Evolutionary conservation across 2,888 invertebrate species (phyloP).

Genomic region (Mythimna pallens): DNA sequence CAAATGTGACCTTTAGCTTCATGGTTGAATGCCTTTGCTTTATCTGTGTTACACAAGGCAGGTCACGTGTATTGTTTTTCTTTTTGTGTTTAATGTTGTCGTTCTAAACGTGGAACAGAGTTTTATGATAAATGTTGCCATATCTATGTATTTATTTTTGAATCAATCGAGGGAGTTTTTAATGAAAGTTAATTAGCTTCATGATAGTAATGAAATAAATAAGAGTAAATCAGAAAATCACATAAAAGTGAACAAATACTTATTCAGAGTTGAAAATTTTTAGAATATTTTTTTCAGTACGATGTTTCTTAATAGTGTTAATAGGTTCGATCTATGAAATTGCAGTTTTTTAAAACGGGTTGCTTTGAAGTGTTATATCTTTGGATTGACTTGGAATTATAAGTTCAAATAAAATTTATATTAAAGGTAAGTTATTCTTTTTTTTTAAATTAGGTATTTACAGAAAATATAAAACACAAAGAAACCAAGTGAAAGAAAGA

Average conservation of each 20-base stretch:
- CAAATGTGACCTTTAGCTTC: conserved; percentile 56
- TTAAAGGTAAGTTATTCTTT: no score
- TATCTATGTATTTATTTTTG: background rate
- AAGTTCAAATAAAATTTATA: no score
- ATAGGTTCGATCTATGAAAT: no score
- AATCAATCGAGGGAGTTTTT: no score
- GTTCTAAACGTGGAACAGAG: background rate
- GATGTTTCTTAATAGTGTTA: background rate
- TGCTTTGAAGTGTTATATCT: no score
- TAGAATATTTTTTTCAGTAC: background rate
- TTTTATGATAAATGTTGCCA: conserved; percentile 1
- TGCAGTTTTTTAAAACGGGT: no score
- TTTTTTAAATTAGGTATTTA: no score
- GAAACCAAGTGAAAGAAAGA: no score
- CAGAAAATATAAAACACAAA: no score
- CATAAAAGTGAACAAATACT: background rate
- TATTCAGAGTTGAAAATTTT: background rate
- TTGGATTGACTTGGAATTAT: no score
- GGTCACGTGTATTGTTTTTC: conserved; percentile 22
- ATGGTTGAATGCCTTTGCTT: conserved; percentile 27
- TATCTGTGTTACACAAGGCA: conserved; percentile 33
- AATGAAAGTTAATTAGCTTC: background rate
- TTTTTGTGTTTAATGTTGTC: background rate
- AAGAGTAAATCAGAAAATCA: background rate
- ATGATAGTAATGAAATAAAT: background rate